Base-by-base conservation (phyloP, 92 coral and sea anemone genomes). In the Zoanthus sociatus region DNA sequence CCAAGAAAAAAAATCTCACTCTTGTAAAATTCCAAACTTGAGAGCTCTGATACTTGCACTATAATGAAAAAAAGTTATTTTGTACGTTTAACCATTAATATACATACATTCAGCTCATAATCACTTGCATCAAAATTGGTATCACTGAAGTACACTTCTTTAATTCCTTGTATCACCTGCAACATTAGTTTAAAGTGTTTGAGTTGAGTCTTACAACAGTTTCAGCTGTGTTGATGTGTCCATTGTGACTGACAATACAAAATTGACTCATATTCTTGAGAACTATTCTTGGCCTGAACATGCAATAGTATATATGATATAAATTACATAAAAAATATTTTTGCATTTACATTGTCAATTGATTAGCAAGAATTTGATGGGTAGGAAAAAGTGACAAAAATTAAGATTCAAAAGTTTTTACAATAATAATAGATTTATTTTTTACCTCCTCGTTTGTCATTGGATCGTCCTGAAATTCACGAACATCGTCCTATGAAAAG, bases 391-490 rank as follows among this genome's bases (percentile, higher is more conserved):
- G 9, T 37, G 42, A 37, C 42, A 37, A 37, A 37, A 37, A 37
- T 37, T 4, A 37, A 37, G 4, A 37, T 37, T 2, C 42, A 2
- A 37, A 37, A 37, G 42, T 4, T 37, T 37, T 4, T 37, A 37
- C 4, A 37, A 37, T 37, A 37, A 37, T 37, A 37, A 37, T 37
- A 37, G 42, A 0, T 37, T 37, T 37, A 37, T 37, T 37, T 26
- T 37, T 42, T 77, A 97, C 99, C 99, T 97, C 99, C 44, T 97
- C 99, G 81, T 97, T 88, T 18, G 94, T 84, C 47, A 95, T 91
- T 31, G 99, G 99, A 72, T 97, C 99, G 85, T 93, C 95, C 73
- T 97, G 93, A 90, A 97, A 97, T 87, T 97, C 99, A 21, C 97
- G 89, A 20, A 86, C 92, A 46, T 91, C 93, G 84, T 97, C 99